Base-by-base conservation (phyloP, 2,113 vertebrate genomes). In the Megaceryle maxima region DNA sequence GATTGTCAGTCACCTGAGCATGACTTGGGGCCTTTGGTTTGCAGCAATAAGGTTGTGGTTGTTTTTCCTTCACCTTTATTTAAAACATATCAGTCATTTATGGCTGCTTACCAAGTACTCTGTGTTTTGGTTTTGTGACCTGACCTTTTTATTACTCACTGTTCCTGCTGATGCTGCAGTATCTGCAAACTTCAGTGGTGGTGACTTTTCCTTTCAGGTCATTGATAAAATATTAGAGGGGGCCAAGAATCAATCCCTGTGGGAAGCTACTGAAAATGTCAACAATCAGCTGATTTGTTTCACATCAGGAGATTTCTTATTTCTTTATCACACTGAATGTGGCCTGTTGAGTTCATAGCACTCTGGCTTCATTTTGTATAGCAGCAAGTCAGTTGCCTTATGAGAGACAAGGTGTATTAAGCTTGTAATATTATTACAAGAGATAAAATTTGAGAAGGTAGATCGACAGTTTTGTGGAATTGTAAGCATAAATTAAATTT, bases 1-100 rank as follows among this genome's bases (percentile, higher is more conserved):
- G 24, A 18, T 70, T 78, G 6, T 59, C 15, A 31, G n/a, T 41
- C 3, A 1, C n/a, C n/a, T 1, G 3, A 10, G n/a, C 1, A 2
- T 60, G 70, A 62, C 44, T 41, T 79, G 28, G 11, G 26, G 8
- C 9, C 26, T 74, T 85, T 59, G 56, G 24, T 82, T 83, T 68
- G 4, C 20, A 83, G 15, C 11, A 67, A 1, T 44, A 62, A 63
- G 68, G 13, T 57, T 11, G 7, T 33, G 11, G 17, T 3, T 9
- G 14, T 21, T 56, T 8, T 16, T 44, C 39, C 37, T 83, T 74
- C 7, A 29, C 11, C 33, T 86, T 69, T 83, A 19, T 74, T 83
- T 86, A 67, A 78, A 70, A 37, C 10, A 10, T 37, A 18, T n/a
- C 28, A 28, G 37, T 86, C 86, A 29, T 92, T 82, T 46, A 44